A percentile compares a stretch with the other conserved stretches of the same genome.
phyloP scores from a whole-genome alignment of 1,140 invertebrate genomes.

The Camponotus vicinus region DNA sequence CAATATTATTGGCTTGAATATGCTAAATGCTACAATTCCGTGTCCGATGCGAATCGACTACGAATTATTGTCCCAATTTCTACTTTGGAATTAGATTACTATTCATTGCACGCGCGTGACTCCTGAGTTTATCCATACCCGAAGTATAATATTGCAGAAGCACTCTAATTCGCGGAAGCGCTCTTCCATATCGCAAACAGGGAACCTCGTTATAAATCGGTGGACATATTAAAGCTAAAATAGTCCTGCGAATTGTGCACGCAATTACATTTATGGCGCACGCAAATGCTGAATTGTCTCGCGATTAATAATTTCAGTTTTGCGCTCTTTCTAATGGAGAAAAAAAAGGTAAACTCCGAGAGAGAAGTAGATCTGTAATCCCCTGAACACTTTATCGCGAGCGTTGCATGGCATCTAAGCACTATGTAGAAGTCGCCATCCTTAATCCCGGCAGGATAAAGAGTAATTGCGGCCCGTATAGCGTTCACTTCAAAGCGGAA shows the following conservation, averaged over 20 bases:
- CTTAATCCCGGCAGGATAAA: constrained; percentile 27
- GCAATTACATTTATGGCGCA: neutral
- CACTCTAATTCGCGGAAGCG: neutral
- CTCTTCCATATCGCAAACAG: neutral
- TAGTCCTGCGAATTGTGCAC: neutral
- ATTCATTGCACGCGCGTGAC: constrained; percentile 1
- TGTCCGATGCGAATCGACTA: neutral
- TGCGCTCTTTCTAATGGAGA: neutral
- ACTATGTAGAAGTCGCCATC: neutral
- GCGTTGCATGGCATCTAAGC: neutral
- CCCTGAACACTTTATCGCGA: neutral
- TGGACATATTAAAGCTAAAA: neutral
- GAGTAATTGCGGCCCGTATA: neutral
- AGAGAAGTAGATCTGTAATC: neutral
- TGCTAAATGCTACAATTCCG: neutral
- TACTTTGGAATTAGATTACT: neutral
- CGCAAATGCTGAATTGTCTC: neutral
- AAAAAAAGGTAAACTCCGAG: neutral
- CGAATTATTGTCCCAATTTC: neutral
- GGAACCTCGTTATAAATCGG: neutral
- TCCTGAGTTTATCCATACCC: neutral
- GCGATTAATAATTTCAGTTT: neutral
- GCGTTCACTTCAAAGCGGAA: neutral
- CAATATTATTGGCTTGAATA: neutral
- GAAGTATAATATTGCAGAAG: constrained; percentile 2